A percentile compares a stretch with the other conserved stretches of the same genome.
Conservation (phyloP, 2,113 vertebrate species). For the Pleuronectes platessa region DNA sequence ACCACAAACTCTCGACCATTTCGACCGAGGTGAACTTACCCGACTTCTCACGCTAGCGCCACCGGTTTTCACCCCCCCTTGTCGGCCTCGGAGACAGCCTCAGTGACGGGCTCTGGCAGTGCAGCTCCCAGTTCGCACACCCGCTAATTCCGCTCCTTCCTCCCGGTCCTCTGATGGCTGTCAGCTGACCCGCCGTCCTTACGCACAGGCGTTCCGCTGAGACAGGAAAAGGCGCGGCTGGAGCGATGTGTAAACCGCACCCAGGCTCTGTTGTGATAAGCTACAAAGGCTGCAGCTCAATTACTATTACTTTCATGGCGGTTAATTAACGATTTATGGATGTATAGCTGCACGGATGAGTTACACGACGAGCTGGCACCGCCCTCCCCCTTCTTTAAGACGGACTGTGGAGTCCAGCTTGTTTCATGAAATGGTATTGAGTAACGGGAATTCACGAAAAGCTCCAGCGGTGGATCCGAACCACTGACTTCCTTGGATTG, state of each 20-base stretch:
- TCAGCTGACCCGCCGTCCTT: conserved; percentile 78
- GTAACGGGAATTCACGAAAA: neutral
- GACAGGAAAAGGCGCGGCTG: conserved; percentile 79
- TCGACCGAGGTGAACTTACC: conserved; percentile 45
- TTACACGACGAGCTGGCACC: neutral
- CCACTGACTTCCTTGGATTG: neutral
- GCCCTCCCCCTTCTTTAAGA: neutral
- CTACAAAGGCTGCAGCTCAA: neutral
- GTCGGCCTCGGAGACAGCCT: conserved; percentile 19
- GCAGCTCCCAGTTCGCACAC: conserved; percentile 51
- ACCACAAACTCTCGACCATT: rapidly evolving
- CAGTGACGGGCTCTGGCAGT: conserved; percentile 32
- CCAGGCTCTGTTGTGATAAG: conserved; percentile 70
- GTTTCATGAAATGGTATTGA: neutral
- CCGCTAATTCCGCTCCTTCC: conserved; percentile 64
- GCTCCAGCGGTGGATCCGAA: neutral
- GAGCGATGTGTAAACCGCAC: conserved; percentile 68
- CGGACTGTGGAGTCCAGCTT: neutral
- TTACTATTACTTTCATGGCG: neutral
- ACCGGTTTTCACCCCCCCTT: conserved; percentile 27
- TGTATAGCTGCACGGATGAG: neutral
- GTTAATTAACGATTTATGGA: neutral
- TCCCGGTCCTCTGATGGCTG: conserved; percentile 50
- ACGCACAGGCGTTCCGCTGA: conserved; percentile 60
- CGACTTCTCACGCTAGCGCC: conserved; percentile 57